Base-by-base conservation (phyloP, 2,113 vertebrate genomes). In the Chlorodrepanis virens region DNA sequence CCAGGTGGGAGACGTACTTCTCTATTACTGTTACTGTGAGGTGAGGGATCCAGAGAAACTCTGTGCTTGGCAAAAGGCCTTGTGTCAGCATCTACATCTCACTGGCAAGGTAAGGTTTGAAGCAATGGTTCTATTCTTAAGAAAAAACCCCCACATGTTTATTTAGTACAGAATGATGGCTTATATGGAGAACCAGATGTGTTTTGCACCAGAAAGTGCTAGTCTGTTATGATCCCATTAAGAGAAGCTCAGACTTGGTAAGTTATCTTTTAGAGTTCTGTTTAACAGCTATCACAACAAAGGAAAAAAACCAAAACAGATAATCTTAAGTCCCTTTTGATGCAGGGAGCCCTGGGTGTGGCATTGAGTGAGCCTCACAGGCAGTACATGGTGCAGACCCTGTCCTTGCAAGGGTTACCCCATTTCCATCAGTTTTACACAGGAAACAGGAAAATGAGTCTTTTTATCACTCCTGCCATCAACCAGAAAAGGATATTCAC, bases 11-110 rank as follows among this genome's bases (percentile, higher is more conserved):
- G 98, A 99, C 87, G 99, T 99, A 40, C 98, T 99, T 10, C 98
- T 99, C 9, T 99, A 98, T 94, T 99, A 99, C 95, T 98, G 98
- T 93, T 99, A 99, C 98, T 98, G 98, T 88, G 97, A 98, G 25
- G 85, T 99, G 52, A 95, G 98, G 42, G 97, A 99, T 54, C 99
- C 99, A 7, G 98, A 98, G 9, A 89, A 97, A 68, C 91, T 99
- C 95, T 98, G 98, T 93, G 97, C 97, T 44, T 99, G 99, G 99
- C 99, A 99, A 95, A 98, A 97, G 96, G 97, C 98, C 75, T 95
- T 99, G 59, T 99, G 99, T 97, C 98, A 98, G 94, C 98, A 97
- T 69, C 98, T 99, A 28, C 97, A 97, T 67, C 97, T 99, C 82
- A 99, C 98, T 8, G 99, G 99, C 91, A 99, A 99, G 98, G 99